These are phyloP conservation scores for Luscinia luscinia DNA, from an alignment of 2,797 vertebrate genomes.

Conservation along the genomic window DNA sequence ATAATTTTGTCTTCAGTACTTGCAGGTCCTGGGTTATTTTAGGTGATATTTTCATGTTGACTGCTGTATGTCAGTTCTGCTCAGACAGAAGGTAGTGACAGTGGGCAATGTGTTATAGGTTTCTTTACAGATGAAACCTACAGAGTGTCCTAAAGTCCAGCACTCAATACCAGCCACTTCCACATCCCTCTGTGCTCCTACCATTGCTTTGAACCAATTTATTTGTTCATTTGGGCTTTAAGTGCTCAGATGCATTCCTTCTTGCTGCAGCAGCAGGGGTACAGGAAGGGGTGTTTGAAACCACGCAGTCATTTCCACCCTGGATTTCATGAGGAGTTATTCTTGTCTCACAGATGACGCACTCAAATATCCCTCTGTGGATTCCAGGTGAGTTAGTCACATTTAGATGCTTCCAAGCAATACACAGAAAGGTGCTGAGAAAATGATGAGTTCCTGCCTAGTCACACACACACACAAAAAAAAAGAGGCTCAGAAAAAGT, in stretches of 20 bases:
- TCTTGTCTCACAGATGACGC: constrained; percentile 44
- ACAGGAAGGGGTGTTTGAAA: constrained; percentile 23
- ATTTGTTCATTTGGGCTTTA: background rate
- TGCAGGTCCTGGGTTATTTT: background rate
- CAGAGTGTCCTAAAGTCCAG: background rate
- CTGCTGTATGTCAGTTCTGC: background rate
- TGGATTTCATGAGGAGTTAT: constrained; percentile 26
- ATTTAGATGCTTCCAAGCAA: constrained; percentile 44
- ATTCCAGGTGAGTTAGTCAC: constrained; percentile 65
- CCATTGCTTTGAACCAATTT: background rate
- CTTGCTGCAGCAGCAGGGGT: constrained; percentile 2
- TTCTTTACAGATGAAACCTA: background rate
- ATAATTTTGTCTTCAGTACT: background rate
- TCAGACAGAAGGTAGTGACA: background rate
- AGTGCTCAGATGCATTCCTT: background rate
- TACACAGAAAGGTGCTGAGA: constrained; percentile 24
- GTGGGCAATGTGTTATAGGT: background rate
- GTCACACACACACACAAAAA: background rate
- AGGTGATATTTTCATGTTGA: background rate
- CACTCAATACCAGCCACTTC: background rate
- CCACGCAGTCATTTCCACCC: background rate
- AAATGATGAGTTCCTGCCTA: background rate
- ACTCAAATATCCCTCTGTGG: constrained; percentile 2
- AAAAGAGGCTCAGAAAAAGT: background rate
- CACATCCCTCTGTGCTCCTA: background rate